Base-by-base conservation (phyloP, 2,113 vertebrate genomes). In the Syngnathus floridae region DNA sequence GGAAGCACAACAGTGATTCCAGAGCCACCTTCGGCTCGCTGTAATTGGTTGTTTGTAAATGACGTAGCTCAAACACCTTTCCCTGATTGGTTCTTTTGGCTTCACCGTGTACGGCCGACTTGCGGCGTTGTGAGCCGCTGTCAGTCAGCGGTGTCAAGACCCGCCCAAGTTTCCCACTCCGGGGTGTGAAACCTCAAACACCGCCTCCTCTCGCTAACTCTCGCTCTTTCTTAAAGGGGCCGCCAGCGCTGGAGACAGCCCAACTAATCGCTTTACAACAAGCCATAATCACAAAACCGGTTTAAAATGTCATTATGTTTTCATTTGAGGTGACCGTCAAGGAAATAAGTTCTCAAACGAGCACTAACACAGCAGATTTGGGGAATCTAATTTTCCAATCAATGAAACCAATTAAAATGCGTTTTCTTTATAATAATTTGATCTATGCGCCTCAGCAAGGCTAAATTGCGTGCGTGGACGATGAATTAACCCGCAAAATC, bases 121-220 rank as follows among this genome's bases (percentile, higher is more conserved):
- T n/a, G 64, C 63, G 84, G 70, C 78, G 79, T 67, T 62, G 58
- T 1, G 51, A 61, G 7, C 3, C 61, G 41, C 84, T 70, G 92
- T 92, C 93, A 88, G 75, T 93, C 92, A 92, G 38, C 3, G 57
- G 61, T 58, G 4, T 46, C 69, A 71, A 64, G 76, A 64, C 74
- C 91, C 91, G 83, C 88, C 93, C 22, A 73, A 46, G 80, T 92
- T 93, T 93, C 91, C 91, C 94, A 94, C 93, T 90, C 92, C 63
- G 91, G 84, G 92, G 95, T 95, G 95, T 93, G 93, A 96, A 95
- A 88, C 89, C 59, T 61, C 40, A 61, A 61, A 61, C 13, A 26
- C 21, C 87, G 83, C 92, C 62, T 58, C 87, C 59, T 88, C 89
- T 71, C 84, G 67, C 77, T 86, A 82, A 87, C 84, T 89, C 87